These are phyloP conservation scores for Etheostoma perlongum DNA, from an alignment of 2,797 vertebrate genomes.

Conservation along the genomic window DNA sequence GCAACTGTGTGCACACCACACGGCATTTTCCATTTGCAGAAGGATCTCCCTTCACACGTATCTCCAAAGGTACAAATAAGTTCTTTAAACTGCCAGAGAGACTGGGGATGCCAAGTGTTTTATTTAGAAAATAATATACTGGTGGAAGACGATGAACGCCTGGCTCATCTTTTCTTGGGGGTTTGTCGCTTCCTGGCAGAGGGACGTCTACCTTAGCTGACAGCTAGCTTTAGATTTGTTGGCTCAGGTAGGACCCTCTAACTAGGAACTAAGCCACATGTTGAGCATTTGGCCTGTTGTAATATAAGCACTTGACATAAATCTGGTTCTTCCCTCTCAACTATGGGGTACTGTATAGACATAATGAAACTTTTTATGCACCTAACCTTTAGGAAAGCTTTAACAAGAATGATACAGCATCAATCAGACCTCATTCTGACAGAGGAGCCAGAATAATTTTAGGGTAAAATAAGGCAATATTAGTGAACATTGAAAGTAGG, in stretches of 20 bases:
- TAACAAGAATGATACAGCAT: background rate
- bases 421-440: background rate
- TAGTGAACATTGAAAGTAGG: background rate
- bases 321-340: background rate
- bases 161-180: background rate
- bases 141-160: background rate
- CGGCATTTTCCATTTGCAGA: background rate
- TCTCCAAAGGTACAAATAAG: background rate
- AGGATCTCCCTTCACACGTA: background rate
- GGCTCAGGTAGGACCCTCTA: too few species aligned
- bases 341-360: background rate
- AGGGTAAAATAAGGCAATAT: background rate
- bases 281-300: too few species aligned
- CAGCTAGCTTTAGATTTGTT: background rate
- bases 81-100: background rate
- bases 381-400: background rate
- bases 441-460: background rate
- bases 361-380: background rate
- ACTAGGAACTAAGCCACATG: too few species aligned
- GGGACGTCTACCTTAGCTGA: background rate
- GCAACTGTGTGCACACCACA: background rate
- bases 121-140: background rate
- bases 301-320: background rate
- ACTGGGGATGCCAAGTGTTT: background rate
- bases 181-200: background rate